Percentiles rank a stretch among this genome's conserved stretches.
Evolutionary conservation across 2,797 vertebrate genomes (phyloP).

Genomic region (Sebastes iracundus): DNA sequence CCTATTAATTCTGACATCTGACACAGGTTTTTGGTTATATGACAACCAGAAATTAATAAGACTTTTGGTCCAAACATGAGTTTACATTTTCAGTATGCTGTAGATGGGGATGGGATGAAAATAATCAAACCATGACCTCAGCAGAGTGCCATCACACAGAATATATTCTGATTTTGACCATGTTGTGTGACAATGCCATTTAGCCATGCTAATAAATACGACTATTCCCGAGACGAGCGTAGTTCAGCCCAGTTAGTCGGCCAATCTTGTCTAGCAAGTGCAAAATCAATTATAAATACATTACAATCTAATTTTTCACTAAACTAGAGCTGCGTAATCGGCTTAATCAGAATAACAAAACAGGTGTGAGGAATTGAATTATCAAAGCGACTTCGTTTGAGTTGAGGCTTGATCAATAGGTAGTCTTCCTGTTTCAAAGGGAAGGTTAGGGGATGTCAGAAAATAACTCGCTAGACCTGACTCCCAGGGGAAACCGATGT

Average conservation of each 20-base stretch:
- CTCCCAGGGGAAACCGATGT: background rate
- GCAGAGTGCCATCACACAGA: background rate
- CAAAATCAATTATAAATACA: constrained; percentile 33
- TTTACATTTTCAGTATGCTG: background rate
- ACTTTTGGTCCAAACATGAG: background rate
- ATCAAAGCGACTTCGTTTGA: background rate
- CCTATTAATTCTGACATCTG: background rate
- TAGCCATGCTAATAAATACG: constrained; percentile 23
- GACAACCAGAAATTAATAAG: too few species aligned
- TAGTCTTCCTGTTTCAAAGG: background rate
- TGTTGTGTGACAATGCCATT: background rate
- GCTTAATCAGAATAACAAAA: constrained; percentile 28
- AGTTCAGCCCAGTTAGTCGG: constrained; percentile 11
- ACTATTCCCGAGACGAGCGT: background rate
- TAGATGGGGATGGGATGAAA: background rate
- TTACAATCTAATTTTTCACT: constrained; percentile 12
- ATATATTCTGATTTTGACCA: background rate
- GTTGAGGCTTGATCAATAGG: background rate
- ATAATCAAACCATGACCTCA: background rate
- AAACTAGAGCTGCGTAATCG: constrained; percentile 13
- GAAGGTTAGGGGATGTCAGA: background rate
- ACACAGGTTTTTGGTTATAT: background rate
- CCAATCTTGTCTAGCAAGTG: background rate
- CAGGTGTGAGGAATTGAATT: constrained; percentile 4
- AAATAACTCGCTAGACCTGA: background rate